These are phyloP conservation scores for Nymphalis io DNA, from an alignment of 1,140 invertebrate genomes.

Conservation along the genomic window DNA sequence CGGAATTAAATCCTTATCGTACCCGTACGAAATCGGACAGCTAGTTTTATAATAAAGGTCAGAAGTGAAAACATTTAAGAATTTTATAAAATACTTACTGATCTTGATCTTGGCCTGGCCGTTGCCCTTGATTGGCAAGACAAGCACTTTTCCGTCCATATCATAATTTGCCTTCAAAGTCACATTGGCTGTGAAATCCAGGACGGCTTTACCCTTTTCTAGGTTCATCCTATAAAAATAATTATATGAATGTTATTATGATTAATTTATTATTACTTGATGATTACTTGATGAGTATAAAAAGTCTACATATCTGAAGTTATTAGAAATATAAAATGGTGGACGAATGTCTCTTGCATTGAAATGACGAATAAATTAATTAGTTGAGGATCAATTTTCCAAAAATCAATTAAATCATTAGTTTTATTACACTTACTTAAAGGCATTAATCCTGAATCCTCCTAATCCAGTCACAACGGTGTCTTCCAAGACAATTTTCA, in stretches of 20 bases:
- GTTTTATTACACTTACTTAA: constrained; percentile 61
- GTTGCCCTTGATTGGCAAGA: constrained; percentile 82
- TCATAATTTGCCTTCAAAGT: constrained; percentile 81
- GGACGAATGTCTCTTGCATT: no score
- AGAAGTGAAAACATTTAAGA: neutral
- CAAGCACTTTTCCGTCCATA: constrained; percentile 81
- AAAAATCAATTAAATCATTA: neutral
- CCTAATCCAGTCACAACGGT: constrained; percentile 67
- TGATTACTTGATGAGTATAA: no score
- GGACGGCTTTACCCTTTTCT: constrained; percentile 52
- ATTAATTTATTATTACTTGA: no score
- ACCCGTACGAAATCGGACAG: no score
- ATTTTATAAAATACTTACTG: constrained; percentile 67
- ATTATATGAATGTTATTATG: neutral
- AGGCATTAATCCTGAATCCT: constrained; percentile 63
- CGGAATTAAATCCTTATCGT: no score
- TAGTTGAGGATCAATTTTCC: no score
- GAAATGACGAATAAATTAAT: no score
- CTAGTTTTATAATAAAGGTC: no score
- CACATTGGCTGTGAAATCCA: constrained; percentile 77
- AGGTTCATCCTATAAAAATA: constrained; percentile 57
- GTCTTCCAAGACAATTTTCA: constrained; percentile 69
- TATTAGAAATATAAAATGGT: no score
- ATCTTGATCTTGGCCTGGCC: constrained; percentile 82
- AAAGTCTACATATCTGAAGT: no score